Percentiles rank a stretch among this genome's conserved stretches.
Evolutionary conservation across 2,888 invertebrate genomes (phyloP).

Genomic region (Cheilosia grossa): DNA sequence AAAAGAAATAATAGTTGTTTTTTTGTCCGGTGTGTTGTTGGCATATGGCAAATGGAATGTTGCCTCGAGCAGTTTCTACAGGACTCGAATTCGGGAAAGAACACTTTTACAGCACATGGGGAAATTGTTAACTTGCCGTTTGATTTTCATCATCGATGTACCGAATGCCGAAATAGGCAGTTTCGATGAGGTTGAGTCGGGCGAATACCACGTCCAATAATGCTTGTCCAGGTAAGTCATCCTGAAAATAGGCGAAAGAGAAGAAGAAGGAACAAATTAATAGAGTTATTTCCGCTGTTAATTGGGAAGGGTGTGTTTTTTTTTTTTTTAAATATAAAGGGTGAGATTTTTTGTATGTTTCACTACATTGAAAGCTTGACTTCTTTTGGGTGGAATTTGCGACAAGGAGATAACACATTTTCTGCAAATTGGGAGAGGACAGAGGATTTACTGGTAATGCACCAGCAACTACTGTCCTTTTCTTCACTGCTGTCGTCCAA

Average conservation of each 20-base stretch:
- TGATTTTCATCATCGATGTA: constrained; percentile 96
- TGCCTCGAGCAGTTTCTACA: too few relatives aligned
- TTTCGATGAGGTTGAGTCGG: constrained; percentile 96
- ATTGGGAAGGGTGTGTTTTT: neutral
- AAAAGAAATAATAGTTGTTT: constrained; percentile 3
- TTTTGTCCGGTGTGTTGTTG: neutral
- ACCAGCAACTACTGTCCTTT: too few relatives aligned
- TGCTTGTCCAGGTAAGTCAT: constrained; percentile 94
- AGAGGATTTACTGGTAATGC: too few relatives aligned
- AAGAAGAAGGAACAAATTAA: neutral
- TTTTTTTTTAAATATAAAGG: too few relatives aligned
- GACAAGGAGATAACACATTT: too few relatives aligned
- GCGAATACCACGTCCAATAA: constrained; percentile 95
- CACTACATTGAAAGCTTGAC: too few relatives aligned
- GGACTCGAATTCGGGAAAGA: neutral
- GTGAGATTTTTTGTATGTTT: too few relatives aligned
- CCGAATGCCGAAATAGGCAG: constrained; percentile 97
- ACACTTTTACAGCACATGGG: neutral
- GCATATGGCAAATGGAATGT: neutral
- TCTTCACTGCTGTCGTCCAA: too few relatives aligned
- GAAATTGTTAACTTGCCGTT: constrained; percentile 87
- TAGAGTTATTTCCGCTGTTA: neutral
- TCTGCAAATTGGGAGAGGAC: too few relatives aligned
- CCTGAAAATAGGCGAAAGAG: constrained; percentile 86
- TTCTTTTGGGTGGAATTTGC: too few relatives aligned